phyloP scores from a whole-genome alignment of 2,797 vertebrate species.

The Esox lucius region DNA sequence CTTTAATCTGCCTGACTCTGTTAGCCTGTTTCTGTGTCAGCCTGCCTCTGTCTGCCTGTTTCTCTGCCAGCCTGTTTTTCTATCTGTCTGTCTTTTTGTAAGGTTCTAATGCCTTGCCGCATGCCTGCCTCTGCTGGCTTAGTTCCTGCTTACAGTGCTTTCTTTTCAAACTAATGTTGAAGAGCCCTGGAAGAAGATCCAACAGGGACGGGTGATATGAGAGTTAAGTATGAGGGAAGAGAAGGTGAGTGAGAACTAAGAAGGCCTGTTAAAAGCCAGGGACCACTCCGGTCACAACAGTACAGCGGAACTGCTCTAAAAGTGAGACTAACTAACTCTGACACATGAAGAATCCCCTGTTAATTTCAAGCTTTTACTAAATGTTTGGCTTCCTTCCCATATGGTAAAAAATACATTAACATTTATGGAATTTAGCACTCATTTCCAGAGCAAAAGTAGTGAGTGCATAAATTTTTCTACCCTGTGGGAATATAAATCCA shows the following conservation, averaged over 20 bases:
- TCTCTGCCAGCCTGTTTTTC: too few species aligned
- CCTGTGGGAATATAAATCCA: too few species aligned
- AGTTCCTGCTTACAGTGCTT: not conserved
- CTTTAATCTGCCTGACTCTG: too few species aligned
- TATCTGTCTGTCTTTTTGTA: too few species aligned
- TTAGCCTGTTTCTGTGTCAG: too few species aligned
- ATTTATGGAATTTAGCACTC: too few species aligned
- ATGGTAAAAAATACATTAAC: too few species aligned
- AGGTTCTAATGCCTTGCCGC: too few species aligned
- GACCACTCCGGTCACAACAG: slow-evolving; percentile 17
- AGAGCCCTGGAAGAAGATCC: not conserved
- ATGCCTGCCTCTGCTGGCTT: not conserved
- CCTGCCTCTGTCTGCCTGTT: too few species aligned
- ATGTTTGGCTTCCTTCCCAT: not conserved
- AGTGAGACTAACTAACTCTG: not conserved
- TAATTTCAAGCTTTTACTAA: slow-evolving; percentile 10
- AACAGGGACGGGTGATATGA: not conserved
- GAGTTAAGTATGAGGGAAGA: not conserved
- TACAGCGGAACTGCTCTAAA: slow-evolving; percentile 2
- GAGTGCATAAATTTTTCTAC: too few species aligned
- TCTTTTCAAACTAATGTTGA: not conserved
- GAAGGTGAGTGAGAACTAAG: not conserved
- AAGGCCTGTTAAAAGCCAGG: slow-evolving; percentile 7
- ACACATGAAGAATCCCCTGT: slow-evolving; percentile 19
- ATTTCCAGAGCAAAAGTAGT: too few species aligned